Evolutionary conservation across 1,140 invertebrate genomes (phyloP), one percentile per base, ranked within the genome.

Genomic region (Pseudomyrmex concolor): DNA sequence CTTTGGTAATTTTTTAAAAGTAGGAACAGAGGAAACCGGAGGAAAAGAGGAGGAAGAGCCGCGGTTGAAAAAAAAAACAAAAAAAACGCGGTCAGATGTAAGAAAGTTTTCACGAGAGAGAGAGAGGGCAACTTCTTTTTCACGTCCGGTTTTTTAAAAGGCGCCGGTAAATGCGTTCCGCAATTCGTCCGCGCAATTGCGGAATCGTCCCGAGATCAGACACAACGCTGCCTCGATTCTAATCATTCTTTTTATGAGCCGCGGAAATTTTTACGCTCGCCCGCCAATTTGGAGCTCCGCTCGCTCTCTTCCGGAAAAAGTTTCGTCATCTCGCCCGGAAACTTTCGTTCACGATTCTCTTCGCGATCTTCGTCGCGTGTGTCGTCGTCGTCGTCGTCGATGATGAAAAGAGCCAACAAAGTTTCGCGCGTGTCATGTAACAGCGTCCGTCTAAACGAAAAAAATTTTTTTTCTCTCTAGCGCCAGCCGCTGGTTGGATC

Each of bases 1-100:
- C 50, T 70, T 78, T 70, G 34, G 34, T 57, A 70, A 78, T 57
- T 78, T 78, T 78, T 78, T 78, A 70, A 78, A 78, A 78, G 76
- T 78, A 70, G 34, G 34, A 34, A 34, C 25, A 34, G 34, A 34
- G 34, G 5, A 34, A 34, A 34, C 34, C 34, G 34, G 70, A 15
- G 67, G 51, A 68, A 68, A 50, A 70, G 73, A 48, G 48, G 3
- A 17, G 43, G 25, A 67, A 43, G 63, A 45, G 51, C 51, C 57
- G 34, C 51, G 22, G 34, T n/a, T 70, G 57, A 34, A 34, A 68
- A 25, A 25, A 25, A 25, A 22, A 22, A 22, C n/a, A 22, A 22
- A 1, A 22, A 25, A 78, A 78, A 78, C 76, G 76, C 64, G 34
- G 64, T 68, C 64, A 70, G 51, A 55, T 15, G 12, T 70, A 70